phyloP scores from a whole-genome alignment of 30 jellyfish, hydroid and myxozoan species.

The Aurelia sp. region DNA sequence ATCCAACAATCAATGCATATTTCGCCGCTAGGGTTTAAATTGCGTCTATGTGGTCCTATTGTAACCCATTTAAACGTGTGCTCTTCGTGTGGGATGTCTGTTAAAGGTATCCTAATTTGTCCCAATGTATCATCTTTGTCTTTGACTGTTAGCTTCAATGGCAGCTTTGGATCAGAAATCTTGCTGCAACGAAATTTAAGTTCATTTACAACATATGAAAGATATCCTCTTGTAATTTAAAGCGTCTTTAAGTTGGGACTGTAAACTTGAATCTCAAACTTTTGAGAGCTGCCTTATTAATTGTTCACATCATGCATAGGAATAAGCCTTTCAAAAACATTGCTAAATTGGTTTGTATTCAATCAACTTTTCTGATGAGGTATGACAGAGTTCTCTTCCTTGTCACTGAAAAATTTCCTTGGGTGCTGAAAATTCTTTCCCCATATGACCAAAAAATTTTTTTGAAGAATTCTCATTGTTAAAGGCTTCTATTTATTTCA shows the following conservation, averaged over 20 bases:
- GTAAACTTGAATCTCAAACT: neutral
- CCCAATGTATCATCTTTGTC: constrained; percentile 93
- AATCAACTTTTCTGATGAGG: too few species aligned
- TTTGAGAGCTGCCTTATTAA: too few species aligned
- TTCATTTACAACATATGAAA: neutral
- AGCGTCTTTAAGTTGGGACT: neutral
- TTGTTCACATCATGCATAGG: too few species aligned
- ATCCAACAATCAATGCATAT: constrained; percentile 94
- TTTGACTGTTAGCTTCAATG: constrained; percentile 83
- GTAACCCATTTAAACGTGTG: constrained; percentile 90
- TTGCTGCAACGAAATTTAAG: constrained; percentile 35
- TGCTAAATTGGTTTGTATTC: too few species aligned
- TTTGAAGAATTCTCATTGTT: too few species aligned
- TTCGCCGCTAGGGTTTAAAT: constrained; percentile 85
- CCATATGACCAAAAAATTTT: too few species aligned
- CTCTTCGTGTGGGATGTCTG: constrained; percentile 90
- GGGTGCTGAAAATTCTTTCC: too few species aligned
- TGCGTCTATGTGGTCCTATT: constrained; percentile 87
- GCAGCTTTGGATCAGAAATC: constrained; percentile 74
- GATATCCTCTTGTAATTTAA: neutral
- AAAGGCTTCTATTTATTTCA: too few species aligned
- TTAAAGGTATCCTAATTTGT: constrained; percentile 75
- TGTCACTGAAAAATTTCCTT: too few species aligned
- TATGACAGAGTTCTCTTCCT: too few species aligned
- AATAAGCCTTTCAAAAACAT: too few species aligned